These are phyloP conservation scores for Pyralis farinalis DNA, from an alignment of 2,888 invertebrate species.

Conservation along the genomic window DNA sequence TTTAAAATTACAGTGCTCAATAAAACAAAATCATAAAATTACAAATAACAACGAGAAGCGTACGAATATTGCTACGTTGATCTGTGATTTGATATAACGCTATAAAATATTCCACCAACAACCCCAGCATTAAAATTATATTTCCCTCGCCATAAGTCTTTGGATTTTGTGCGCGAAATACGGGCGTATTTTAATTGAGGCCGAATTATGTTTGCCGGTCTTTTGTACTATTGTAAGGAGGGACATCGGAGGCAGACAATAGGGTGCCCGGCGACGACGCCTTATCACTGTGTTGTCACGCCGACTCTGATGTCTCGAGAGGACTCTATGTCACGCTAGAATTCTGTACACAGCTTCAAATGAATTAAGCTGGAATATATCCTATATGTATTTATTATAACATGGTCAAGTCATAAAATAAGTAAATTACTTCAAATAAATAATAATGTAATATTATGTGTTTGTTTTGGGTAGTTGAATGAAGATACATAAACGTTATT, in stretches of 20 bases:
- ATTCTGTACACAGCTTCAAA: background rate
- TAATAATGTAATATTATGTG: no score
- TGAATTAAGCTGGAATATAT: no score
- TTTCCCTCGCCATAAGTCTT: slow-evolving; percentile 2
- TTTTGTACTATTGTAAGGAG: slow-evolving; percentile 14
- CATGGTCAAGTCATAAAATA: no score
- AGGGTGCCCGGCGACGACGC: slow-evolving; percentile 1
- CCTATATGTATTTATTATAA: no score
- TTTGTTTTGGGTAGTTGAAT: no score
- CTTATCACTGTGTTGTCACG: slow-evolving; percentile 5
- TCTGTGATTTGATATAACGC: background rate
- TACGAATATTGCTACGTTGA: no score
- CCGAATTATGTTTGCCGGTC: slow-evolving; percentile 12
- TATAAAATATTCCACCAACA: background rate
- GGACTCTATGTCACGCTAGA: background rate
- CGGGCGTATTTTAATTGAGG: slow-evolving; percentile 47
- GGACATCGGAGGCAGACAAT: slow-evolving; percentile 9
- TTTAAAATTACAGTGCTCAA: no score
- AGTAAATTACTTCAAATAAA: no score
- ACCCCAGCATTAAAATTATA: slow-evolving; percentile 1
- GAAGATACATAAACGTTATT: no score
- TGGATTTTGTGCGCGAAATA: slow-evolving; percentile 28
- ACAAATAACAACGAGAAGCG: slow-evolving; percentile 8
- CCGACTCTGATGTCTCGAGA: background rate
- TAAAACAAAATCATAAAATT: no score